phyloP scores from a whole-genome alignment of 2,888 invertebrate genomes.

The Metacarcinus magister region DNA sequence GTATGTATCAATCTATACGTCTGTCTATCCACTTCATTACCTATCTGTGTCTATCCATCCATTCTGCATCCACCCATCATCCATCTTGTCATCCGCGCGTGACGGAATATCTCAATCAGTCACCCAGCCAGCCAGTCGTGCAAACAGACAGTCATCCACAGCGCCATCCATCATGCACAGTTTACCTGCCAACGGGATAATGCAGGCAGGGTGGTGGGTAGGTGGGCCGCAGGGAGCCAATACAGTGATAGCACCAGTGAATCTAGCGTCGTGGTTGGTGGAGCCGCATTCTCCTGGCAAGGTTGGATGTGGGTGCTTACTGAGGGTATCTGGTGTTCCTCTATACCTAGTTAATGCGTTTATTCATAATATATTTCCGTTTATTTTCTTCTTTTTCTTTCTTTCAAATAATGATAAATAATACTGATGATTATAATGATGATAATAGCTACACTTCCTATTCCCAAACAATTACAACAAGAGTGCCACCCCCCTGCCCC shows the following conservation, averaged over 20 bases:
- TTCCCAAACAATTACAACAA: too few species aligned
- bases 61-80: neutral
- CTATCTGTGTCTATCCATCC: neutral
- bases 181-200: neutral
- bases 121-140: neutral
- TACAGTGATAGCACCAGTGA: neutral
- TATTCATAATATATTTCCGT: too few species aligned
- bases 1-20: neutral
- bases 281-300: neutral
- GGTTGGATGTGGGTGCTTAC: too few species aligned
- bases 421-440: too few species aligned
- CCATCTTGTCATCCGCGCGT: neutral
- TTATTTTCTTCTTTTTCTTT: neutral
- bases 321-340: too few species aligned
- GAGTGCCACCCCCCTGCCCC: too few species aligned
- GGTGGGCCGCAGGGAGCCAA: neutral
- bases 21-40: neutral
- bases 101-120: neutral
- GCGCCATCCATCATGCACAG: neutral
- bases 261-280: neutral
- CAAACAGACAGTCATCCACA: neutral
- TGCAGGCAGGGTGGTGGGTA: neutral
- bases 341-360: too few species aligned
- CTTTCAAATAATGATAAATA: too few species aligned
- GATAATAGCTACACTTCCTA: too few species aligned